Evolutionary conservation across 92 coral and sea anemone species (phyloP).

Genomic region (Desmophyllum pertusum): DNA sequence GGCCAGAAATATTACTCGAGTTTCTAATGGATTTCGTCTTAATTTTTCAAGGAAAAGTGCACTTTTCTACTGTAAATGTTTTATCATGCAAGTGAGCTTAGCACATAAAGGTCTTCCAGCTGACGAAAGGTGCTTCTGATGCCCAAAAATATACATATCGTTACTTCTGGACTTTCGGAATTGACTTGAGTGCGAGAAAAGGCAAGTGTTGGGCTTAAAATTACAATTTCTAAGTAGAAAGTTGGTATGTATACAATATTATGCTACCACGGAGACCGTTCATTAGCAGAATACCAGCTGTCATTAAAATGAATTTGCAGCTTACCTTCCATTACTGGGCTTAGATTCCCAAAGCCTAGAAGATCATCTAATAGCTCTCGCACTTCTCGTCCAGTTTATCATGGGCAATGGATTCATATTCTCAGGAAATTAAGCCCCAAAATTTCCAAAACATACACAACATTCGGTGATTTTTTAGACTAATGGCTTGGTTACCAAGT

Average conservation of each 20-base stretch:
- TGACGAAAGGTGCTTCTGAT: neutral
- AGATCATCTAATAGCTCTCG: neutral
- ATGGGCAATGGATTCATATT: neutral
- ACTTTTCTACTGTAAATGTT: no score
- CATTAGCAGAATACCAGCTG: slow-evolving; percentile 13
- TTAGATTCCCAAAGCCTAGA: neutral
- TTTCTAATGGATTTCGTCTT: no score
- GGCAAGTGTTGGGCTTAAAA: neutral
- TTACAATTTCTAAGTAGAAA: neutral
- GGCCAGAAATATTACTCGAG: no score
- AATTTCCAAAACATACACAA: slow-evolving; percentile 21
- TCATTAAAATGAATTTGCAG: slow-evolving; percentile 8
- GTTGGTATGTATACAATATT: slow-evolving; percentile 18
- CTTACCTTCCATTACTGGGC: slow-evolving; percentile 40
- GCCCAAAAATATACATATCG: neutral
- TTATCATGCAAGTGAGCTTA: no score
- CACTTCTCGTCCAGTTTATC: neutral
- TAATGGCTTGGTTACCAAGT: slow-evolving; percentile 29
- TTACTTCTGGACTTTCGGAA: neutral
- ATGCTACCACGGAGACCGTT: slow-evolving; percentile 25
- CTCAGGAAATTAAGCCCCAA: neutral
- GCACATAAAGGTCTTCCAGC: neutral
- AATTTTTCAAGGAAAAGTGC: no score
- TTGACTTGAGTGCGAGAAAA: neutral
- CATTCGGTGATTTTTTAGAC: neutral